These are phyloP conservation scores for Squalus acanthias DNA, from an alignment of 2,797 vertebrate genomes.

Conservation along the genomic window DNA sequence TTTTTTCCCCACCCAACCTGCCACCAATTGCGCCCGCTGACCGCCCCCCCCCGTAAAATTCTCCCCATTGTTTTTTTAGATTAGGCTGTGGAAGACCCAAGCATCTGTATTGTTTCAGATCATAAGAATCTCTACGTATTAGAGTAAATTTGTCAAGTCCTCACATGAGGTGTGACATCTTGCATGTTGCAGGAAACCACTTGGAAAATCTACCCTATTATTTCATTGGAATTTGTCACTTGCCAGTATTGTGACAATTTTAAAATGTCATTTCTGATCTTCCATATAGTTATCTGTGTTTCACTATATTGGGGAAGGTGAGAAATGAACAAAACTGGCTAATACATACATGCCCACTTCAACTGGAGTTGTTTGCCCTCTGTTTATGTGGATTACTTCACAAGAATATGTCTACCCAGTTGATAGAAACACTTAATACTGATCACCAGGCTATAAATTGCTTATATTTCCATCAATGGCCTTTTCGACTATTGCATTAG, in stretches of 20 bases:
- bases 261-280: neutral
- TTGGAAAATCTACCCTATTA: slow-evolving; percentile 1
- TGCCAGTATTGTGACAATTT: neutral
- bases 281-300: neutral
- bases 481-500: neutral
- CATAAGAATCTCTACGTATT: neutral
- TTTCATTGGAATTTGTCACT: neutral
- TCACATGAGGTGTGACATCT: neutral
- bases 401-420: neutral
- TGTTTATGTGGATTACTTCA: neutral
- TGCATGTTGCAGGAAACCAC: neutral
- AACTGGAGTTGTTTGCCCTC: neutral
- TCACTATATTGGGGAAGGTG: neutral
- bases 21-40: too few relatives aligned
- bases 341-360: neutral
- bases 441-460: neutral
- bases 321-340: neutral
- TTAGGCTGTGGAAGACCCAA: neutral
- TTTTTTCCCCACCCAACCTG: too few relatives aligned
- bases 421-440: neutral
- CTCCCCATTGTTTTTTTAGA: neutral
- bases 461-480: neutral
- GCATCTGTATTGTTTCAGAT: neutral
- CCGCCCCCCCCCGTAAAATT: too few relatives aligned
- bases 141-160: neutral